Conservation (phyloP, 2,797 vertebrate genomes). For the Takifugu ocellatus region DNA sequence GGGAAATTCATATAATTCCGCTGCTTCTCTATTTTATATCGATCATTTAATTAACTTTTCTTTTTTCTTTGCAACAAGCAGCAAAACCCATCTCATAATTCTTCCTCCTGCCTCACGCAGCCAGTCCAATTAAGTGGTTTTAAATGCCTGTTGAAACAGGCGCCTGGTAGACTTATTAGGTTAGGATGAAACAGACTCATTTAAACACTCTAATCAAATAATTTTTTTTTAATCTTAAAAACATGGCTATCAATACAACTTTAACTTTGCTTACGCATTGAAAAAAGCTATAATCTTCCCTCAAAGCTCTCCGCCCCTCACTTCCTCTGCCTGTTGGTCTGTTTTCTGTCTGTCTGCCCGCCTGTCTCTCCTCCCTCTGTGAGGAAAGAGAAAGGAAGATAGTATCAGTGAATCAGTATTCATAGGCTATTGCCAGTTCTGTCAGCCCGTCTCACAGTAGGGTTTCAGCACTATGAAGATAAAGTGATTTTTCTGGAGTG, state of each 20-base stretch:
- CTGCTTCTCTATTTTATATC: constrained; percentile 19
- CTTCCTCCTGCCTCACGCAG: constrained; percentile 43
- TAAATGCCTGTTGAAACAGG: constrained; percentile 67
- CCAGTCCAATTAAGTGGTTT: constrained; percentile 64
- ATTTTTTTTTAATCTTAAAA: constrained; percentile 18
- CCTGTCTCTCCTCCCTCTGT: neutral
- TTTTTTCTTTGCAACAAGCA: constrained; percentile 35
- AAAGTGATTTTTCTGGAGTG: constrained; percentile 60
- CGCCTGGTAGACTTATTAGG: constrained; percentile 58
- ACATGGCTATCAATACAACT: constrained; percentile 42
- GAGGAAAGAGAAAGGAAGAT: constrained; percentile 5
- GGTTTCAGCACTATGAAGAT: constrained; percentile 58
- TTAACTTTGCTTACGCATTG: too few species aligned
- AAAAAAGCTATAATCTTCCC: too few species aligned
- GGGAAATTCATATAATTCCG: constrained; percentile 28
- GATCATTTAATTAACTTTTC: constrained; percentile 48
- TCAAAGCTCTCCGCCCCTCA: too few species aligned
- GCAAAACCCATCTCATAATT: constrained; percentile 37
- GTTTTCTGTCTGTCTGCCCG: too few species aligned
- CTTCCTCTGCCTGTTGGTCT: too few species aligned
- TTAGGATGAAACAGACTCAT: constrained; percentile 64
- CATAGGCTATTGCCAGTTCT: constrained; percentile 47
- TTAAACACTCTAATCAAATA: constrained; percentile 65
- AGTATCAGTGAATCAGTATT: constrained; percentile 59
- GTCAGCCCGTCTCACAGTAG: constrained; percentile 48